A percentile compares a stretch with the other conserved stretches of the same genome.
Conservation (phyloP, 2,113 vertebrate genomes). For the Falco punctatus region DNA sequence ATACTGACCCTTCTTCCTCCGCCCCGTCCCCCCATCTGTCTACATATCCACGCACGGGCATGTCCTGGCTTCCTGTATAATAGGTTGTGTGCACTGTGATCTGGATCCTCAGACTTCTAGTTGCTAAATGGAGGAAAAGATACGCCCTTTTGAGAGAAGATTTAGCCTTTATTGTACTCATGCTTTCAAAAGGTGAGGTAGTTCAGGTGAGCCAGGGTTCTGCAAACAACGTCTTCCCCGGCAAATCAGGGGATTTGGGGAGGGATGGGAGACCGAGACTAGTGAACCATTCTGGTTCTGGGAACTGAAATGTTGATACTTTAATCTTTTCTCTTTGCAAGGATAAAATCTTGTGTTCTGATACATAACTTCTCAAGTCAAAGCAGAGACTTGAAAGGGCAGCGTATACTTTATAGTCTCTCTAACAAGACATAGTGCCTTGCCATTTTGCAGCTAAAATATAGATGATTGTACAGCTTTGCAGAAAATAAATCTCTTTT, state of each 20-base stretch:
- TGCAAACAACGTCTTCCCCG: background rate
- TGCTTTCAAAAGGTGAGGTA: conserved; percentile 36
- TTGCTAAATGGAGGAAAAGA: background rate
- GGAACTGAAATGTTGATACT: conserved; percentile 3
- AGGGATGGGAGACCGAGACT: background rate
- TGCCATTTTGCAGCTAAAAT: conserved; percentile 25
- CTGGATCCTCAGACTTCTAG: background rate
- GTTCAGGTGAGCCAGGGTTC: conserved; percentile 49
- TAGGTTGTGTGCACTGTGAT: background rate
- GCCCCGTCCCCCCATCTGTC: background rate
- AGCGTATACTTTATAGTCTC: conserved; percentile 5
- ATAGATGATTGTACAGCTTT: conserved; percentile 26
- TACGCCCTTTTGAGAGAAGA: background rate
- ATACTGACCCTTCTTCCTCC: conserved; percentile 54
- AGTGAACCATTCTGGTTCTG: background rate
- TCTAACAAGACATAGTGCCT: conserved; percentile 27
- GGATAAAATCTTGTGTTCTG: conserved; percentile 19
- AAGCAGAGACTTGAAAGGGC: conserved; percentile 50
- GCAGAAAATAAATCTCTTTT: background rate
- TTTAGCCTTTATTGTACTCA: background rate
- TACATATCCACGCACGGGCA: background rate
- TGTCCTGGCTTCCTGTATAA: background rate
- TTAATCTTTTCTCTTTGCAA: background rate
- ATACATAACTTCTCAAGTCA: conserved; percentile 39
- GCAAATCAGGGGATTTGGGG: background rate